Evolutionary conservation across 2,797 vertebrate genomes (phyloP).

Genomic region (Pitangus sulphuratus): DNA sequence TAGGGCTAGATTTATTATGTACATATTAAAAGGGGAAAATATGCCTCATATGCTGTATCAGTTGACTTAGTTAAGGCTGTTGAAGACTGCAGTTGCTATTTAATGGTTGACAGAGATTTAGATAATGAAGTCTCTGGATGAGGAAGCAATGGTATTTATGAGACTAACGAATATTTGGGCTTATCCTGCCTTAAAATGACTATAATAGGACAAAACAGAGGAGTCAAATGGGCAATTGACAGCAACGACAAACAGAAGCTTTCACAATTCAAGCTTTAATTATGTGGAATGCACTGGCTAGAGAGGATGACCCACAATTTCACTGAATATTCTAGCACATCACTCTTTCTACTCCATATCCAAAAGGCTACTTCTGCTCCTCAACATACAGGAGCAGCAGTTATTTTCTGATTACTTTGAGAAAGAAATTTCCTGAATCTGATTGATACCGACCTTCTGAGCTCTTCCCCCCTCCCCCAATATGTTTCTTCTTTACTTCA

Average conservation of each 20-base stretch:
- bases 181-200: not conserved
- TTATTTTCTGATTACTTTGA: not conserved
- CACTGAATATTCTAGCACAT: not conserved
- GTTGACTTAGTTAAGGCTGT: not conserved
- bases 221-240: not conserved
- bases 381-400: not conserved
- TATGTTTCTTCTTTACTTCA: not conserved
- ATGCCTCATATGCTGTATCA: not conserved
- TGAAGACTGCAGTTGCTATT: not conserved
- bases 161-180: not conserved
- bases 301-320: not conserved
- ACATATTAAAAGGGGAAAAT: not conserved
- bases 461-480: not conserved
- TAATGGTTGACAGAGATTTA: not conserved
- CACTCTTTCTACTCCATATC: not conserved
- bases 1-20: not conserved
- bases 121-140: not conserved
- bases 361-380: not conserved
- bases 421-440: not conserved
- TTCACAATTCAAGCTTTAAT: not conserved
- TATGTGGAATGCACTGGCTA: not conserved
- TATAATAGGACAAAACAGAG: not conserved
- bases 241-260: not conserved
- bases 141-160: not conserved
- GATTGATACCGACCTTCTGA: not conserved